phyloP scores from a whole-genome alignment of 2,888 invertebrate species.

The Agrotis puta region DNA sequence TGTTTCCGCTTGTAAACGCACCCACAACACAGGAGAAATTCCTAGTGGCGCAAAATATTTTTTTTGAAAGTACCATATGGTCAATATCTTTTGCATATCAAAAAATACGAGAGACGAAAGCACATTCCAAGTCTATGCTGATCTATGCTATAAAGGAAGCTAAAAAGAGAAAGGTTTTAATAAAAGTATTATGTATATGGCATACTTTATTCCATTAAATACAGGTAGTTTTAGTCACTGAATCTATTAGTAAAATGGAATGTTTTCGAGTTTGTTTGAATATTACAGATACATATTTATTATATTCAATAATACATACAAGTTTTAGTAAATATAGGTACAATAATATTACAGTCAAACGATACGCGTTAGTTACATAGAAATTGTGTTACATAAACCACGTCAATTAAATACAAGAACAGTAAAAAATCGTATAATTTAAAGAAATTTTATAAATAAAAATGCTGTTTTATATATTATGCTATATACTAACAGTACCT shows the following conservation, averaged over 20 bases:
- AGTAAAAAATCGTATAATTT: conserved; percentile 31
- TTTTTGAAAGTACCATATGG: no score
- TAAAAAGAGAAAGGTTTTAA: conserved; percentile 1
- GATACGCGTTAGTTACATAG: conserved; percentile 47
- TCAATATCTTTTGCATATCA: no score
- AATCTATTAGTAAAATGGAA: conserved; percentile 71
- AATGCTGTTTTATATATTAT: conserved; percentile 21
- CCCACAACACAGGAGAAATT: no score
- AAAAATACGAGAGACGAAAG: no score
- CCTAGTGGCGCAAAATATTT: no score
- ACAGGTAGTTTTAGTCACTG: conserved; percentile 72
- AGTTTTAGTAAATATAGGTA: conserved; percentile 32
- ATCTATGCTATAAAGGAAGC: background rate
- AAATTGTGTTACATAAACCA: conserved; percentile 64
- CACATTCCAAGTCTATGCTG: background rate
- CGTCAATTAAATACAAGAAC: conserved; percentile 47
- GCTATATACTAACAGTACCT: conserved; percentile 26
- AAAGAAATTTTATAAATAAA: conserved; percentile 41
- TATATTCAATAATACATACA: conserved; percentile 39
- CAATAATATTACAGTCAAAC: conserved; percentile 53
- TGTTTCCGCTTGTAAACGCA: no score
- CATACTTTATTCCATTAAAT: conserved; percentile 78
- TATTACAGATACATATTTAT: conserved; percentile 53
- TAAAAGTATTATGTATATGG: conserved; percentile 69
- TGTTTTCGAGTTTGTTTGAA: conserved; percentile 69